Conservation (phyloP, 1,140 invertebrate genomes). For the Monochamus saltuarius region DNA sequence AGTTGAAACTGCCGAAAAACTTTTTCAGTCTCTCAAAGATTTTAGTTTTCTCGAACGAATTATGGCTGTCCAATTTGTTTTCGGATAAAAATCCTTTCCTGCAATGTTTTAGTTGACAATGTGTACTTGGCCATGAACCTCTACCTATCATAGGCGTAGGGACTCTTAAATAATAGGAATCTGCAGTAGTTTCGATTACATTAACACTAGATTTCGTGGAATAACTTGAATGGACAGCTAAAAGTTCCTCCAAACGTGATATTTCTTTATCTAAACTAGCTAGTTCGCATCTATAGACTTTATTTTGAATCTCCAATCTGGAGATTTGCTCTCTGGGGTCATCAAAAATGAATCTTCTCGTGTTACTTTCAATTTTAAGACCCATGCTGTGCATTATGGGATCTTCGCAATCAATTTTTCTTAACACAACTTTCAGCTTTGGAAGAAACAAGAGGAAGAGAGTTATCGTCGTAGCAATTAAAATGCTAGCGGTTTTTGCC, state of each 20-base stretch:
- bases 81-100: too few relatives aligned
- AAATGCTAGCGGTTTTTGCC: constrained; percentile 77
- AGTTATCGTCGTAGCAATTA: constrained; percentile 83
- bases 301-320: constrained; percentile 87
- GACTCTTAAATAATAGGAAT: too few relatives aligned
- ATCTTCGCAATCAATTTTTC: constrained; percentile 63
- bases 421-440: constrained; percentile 67
- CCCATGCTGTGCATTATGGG: constrained; percentile 85
- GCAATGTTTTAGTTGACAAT: too few relatives aligned
- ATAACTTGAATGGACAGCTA: constrained; percentile 1
- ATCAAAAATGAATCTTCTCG: constrained; percentile 71
- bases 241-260: constrained; percentile 62
- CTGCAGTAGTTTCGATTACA: too few relatives aligned
- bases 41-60: too few relatives aligned
- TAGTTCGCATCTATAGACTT: constrained; percentile 82
- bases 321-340: constrained; percentile 78
- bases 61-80: too few relatives aligned
- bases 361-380: constrained; percentile 84
- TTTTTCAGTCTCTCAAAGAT: too few relatives aligned
- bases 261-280: constrained; percentile 80
- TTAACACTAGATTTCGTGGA: too few relatives aligned
- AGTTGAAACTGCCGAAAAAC: too few relatives aligned
- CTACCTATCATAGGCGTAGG: too few relatives aligned
- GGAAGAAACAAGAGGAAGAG: constrained; percentile 85
- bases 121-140: too few relatives aligned